Evolutionary conservation across 2,797 vertebrate genomes (phyloP).

Genomic region (Chiroxiphia lanceolata): DNA sequence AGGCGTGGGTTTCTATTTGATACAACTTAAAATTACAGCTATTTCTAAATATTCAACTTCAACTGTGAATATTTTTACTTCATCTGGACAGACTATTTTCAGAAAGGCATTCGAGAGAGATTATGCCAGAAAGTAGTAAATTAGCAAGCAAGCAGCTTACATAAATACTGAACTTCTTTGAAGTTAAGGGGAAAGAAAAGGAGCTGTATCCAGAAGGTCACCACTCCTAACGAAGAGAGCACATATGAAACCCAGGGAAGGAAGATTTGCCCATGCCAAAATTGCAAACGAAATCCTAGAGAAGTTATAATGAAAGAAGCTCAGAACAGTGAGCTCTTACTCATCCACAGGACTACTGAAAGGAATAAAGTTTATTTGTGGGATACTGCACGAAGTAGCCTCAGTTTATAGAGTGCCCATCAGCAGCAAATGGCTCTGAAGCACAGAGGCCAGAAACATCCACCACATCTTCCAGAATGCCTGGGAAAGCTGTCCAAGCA

Average conservation of each 20-base stretch:
- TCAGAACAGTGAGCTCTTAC: background rate
- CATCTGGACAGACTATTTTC: conserved; percentile 48
- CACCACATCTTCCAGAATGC: background rate
- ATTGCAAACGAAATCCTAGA: background rate
- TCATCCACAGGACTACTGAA: background rate
- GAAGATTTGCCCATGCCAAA: background rate
- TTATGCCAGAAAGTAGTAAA: conserved; percentile 36
- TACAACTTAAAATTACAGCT: conserved; percentile 10
- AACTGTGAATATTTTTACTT: conserved; percentile 18
- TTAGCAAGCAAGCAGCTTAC: background rate
- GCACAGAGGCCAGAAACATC: background rate
- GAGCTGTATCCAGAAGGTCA: background rate
- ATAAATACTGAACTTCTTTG: conserved; percentile 2
- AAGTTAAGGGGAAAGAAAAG: background rate
- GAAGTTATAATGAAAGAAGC: background rate
- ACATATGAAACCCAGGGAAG: background rate
- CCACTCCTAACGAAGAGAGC: background rate
- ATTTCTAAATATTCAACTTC: conserved; percentile 37
- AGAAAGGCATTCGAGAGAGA: conserved; percentile 1
- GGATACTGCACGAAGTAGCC: background rate
- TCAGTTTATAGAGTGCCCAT: background rate
- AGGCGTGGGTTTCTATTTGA: background rate
- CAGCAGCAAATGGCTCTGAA: background rate
- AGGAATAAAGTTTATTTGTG: background rate
- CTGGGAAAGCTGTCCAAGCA: background rate